These are phyloP conservation scores for Anhinga anhinga DNA, from an alignment of 2,113 vertebrate species.

Conservation along the genomic window DNA sequence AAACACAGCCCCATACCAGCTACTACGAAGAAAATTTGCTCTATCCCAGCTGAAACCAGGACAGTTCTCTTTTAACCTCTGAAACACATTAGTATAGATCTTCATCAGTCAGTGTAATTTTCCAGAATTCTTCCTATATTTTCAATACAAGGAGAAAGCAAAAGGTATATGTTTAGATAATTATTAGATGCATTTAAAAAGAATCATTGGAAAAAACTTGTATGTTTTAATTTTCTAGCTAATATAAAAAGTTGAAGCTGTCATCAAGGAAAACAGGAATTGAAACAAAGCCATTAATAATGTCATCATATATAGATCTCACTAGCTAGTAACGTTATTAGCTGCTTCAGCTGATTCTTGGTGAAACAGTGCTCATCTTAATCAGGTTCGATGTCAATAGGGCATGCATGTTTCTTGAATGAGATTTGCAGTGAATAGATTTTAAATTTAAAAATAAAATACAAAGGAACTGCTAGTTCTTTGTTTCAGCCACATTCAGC, in stretches of 20 bases:
- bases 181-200: background rate
- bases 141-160: background rate
- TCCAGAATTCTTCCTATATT: background rate
- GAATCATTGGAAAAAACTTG: background rate
- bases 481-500: background rate
- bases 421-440: background rate
- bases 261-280: background rate
- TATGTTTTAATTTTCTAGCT: background rate
- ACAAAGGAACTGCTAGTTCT: background rate
- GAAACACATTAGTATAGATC: background rate
- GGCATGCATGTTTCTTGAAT: background rate
- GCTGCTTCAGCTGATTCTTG: background rate
- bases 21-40: too few species aligned
- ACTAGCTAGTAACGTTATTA: background rate
- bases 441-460: background rate
- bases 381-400: background rate
- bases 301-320: background rate
- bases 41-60: too few species aligned
- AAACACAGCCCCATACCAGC: too few species aligned
- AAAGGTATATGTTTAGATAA: background rate
- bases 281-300: background rate
- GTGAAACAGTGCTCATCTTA: background rate
- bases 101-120: background rate
- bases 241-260: background rate
- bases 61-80: slow-evolving; percentile 2